Conservation (phyloP, 1,140 invertebrate genomes). For the Gonioctena quinquepunctata region DNA sequence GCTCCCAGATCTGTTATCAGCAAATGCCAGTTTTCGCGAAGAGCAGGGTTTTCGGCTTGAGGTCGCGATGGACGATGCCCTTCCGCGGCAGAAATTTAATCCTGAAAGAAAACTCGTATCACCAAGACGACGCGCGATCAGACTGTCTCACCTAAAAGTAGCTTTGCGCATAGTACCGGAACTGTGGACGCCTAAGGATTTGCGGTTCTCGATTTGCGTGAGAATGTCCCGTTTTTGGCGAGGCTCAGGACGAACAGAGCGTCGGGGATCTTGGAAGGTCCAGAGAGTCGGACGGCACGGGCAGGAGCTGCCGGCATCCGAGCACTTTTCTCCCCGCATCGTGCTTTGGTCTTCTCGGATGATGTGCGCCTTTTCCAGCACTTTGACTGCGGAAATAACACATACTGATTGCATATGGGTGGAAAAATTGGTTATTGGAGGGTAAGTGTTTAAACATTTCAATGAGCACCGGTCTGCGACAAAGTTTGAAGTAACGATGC, state of each 20-base stretch:
- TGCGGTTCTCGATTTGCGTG: constrained; percentile 88
- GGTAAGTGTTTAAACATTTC: too few relatives aligned
- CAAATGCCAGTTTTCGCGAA: constrained; percentile 95
- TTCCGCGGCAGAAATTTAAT: constrained; percentile 90
- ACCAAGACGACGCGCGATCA: too few relatives aligned
- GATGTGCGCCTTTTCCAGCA: constrained; percentile 92
- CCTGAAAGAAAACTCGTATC: constrained; percentile 92
- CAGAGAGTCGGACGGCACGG: constrained; percentile 92
- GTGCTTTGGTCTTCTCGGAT: constrained; percentile 91
- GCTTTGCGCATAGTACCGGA: constrained; percentile 92
- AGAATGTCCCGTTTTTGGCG: constrained; percentile 94
- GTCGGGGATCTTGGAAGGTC: constrained; percentile 94
- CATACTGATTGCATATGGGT: too few relatives aligned
- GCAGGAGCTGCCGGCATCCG: constrained; percentile 69
- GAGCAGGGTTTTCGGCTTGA: constrained; percentile 90
- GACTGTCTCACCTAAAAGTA: constrained; percentile 89
- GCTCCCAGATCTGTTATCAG: constrained; percentile 96
- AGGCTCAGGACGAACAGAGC: constrained; percentile 95
- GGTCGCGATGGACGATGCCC: constrained; percentile 90
- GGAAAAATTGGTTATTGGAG: too few relatives aligned
- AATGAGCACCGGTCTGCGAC: too few relatives aligned
- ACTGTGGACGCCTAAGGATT: constrained; percentile 86
- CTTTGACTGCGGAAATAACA: constrained; percentile 88
- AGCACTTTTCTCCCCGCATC: constrained; percentile 86
- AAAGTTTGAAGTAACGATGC: too few relatives aligned